Conservation (phyloP, 1,140 invertebrate genomes). For the Panagrolaimus sp. region DNA sequence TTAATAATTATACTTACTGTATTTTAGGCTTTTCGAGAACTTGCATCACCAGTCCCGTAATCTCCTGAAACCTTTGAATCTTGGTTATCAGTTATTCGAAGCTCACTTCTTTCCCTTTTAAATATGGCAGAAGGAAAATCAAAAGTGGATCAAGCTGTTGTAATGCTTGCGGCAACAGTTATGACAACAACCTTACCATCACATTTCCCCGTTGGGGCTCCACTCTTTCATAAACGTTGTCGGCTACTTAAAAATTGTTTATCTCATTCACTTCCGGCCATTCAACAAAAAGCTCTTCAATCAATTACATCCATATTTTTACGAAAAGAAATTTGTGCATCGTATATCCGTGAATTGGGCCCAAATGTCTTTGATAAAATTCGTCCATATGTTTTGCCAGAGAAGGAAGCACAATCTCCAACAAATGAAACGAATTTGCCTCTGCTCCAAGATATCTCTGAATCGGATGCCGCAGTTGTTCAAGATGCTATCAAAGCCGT, state of each 20-base stretch:
- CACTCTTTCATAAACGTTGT: constrained; percentile 82
- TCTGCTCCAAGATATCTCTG: constrained; percentile 29
- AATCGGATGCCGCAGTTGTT: constrained; percentile 42
- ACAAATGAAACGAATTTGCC: constrained; percentile 40
- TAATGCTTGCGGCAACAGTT: constrained; percentile 78
- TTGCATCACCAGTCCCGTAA: constrained; percentile 15
- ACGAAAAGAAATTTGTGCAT: constrained; percentile 59
- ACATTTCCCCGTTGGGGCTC: constrained; percentile 71
- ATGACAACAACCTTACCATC: constrained; percentile 76
- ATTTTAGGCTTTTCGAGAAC: constrained; percentile 21
- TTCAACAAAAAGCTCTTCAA: constrained; percentile 74
- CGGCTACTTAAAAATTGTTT: constrained; percentile 84
- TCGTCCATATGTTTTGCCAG: constrained; percentile 36
- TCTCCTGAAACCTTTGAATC: constrained; percentile 17
- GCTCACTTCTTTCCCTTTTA: constrained; percentile 35
- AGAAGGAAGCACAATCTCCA: background rate
- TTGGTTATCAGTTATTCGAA: constrained; percentile 41
- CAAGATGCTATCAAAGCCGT: constrained; percentile 65
- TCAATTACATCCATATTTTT: constrained; percentile 72
- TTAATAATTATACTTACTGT: too few relatives aligned
- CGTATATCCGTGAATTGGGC: constrained; percentile 46
- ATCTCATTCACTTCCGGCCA: constrained; percentile 70
- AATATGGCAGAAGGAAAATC: constrained; percentile 64
- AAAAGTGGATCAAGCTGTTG: constrained; percentile 43
- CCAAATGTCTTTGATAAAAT: constrained; percentile 44